A percentile compares a stretch with the other conserved stretches of the same genome.
These are phyloP conservation scores for Drosophila heteroneura DNA, from an alignment of 2,888 invertebrate species.

Conservation along the genomic window DNA sequence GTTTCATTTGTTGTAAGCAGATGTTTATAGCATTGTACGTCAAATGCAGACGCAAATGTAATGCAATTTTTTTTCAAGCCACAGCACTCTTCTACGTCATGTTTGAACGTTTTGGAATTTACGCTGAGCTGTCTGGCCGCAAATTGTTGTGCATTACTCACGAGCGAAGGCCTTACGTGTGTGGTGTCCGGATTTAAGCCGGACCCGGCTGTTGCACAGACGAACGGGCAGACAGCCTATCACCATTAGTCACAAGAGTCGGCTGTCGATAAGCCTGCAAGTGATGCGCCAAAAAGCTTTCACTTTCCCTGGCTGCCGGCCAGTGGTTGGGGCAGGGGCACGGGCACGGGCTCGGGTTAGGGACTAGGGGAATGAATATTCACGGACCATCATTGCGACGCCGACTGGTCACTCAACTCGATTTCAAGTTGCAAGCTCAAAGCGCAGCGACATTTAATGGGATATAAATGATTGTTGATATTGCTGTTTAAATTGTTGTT, in stretches of 20 bases:
- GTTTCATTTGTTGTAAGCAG: neutral
- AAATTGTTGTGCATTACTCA: conserved; percentile 33
- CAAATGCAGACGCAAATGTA: conserved; percentile 5
- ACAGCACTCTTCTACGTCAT: conserved; percentile 3
- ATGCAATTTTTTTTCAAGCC: neutral
- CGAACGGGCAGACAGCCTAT: neutral
- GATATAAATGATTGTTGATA: conserved; percentile 1
- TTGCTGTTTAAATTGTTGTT: conserved; percentile 8
- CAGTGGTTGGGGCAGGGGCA: conserved; percentile 2
- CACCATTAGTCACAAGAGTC: conserved; percentile 44
- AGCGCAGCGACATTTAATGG: conserved; percentile 14
- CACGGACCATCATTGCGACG: conserved; percentile 20
- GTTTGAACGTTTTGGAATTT: conserved; percentile 27
- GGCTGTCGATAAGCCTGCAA: conserved; percentile 27
- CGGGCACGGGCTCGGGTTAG: neutral
- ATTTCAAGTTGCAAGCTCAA: conserved; percentile 5
- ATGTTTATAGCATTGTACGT: neutral
- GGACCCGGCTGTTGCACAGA: neutral
- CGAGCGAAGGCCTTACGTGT: neutral
- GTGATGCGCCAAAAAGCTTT: conserved; percentile 47
- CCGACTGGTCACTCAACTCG: conserved; percentile 47
- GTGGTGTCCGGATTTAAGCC: conserved; percentile 7
- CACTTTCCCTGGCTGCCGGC: conserved; percentile 45
- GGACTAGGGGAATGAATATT: neutral
- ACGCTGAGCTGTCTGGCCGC: conserved; percentile 26